phyloP scores from a whole-genome alignment of 2,797 vertebrate species.

The Eleutherodactylus coqui region DNA sequence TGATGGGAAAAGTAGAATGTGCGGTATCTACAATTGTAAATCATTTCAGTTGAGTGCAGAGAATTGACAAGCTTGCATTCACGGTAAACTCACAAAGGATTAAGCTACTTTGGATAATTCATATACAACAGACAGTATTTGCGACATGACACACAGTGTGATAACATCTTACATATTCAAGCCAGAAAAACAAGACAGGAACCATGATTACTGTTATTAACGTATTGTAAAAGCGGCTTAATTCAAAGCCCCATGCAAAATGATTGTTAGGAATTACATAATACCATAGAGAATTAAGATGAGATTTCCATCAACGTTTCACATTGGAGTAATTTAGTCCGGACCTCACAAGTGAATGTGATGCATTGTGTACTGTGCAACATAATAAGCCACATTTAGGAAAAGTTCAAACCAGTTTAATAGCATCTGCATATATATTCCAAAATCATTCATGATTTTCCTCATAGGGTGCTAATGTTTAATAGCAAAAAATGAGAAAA shows the following conservation, averaged over 20 bases:
- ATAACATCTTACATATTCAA: constrained; percentile 50
- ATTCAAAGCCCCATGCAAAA: constrained; percentile 37
- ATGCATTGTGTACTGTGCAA: background rate
- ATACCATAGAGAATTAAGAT: constrained; percentile 36
- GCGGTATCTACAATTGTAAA: constrained; percentile 47
- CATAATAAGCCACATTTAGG: background rate
- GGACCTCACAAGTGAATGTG: background rate
- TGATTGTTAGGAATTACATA: constrained; percentile 39
- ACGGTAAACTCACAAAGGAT: constrained; percentile 44
- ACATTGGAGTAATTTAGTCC: constrained; percentile 27
- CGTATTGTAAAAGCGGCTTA: constrained; percentile 47
- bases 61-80: constrained; percentile 50
- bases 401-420: background rate
- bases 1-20: constrained; percentile 40
- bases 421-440: constrained; percentile 2
- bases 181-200: constrained; percentile 41
- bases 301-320: constrained; percentile 32
- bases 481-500: background rate
- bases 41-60: constrained; percentile 48
- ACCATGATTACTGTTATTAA: constrained; percentile 51
- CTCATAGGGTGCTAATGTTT: background rate
- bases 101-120: constrained; percentile 48
- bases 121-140: constrained; percentile 40
- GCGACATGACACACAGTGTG: constrained; percentile 45
- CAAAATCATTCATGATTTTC: background rate